phyloP scores from a whole-genome alignment of 2,797 vertebrate genomes.

The Hafferia zeledoni region DNA sequence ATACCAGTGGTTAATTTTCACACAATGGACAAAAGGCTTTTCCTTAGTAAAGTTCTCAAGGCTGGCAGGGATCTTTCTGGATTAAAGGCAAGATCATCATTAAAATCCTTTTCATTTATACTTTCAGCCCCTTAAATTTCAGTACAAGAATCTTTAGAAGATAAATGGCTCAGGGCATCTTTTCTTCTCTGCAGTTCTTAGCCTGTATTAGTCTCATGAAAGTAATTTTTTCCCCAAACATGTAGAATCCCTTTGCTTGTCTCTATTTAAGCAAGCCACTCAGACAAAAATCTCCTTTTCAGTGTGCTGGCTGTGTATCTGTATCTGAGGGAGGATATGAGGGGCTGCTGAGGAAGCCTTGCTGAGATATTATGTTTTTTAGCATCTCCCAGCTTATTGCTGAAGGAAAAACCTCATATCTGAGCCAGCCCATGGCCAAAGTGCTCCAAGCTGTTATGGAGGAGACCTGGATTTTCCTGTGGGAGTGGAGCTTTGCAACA shows the following conservation, averaged over 20 bases:
- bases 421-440: background rate
- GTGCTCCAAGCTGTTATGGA: background rate
- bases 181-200: constrained; percentile 27
- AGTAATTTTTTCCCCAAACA: background rate
- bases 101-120: constrained; percentile 41
- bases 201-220: background rate
- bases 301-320: background rate
- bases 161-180: background rate
- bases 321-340: background rate
- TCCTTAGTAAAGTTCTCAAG: background rate
- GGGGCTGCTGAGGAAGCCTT: background rate
- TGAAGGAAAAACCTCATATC: background rate
- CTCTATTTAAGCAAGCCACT: background rate
- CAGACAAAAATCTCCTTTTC: background rate
- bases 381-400: background rate
- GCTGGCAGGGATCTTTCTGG: background rate
- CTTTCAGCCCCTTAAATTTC: constrained; percentile 39
- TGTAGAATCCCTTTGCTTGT: background rate
- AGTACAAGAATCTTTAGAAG: background rate
- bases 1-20: background rate
- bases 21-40: background rate
- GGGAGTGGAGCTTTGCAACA: background rate
- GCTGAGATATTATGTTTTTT: background rate
- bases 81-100: constrained; percentile 41
- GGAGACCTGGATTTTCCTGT: background rate